Conservation (phyloP, 2,797 vertebrate genomes). For the Aldrovandia affinis region DNA sequence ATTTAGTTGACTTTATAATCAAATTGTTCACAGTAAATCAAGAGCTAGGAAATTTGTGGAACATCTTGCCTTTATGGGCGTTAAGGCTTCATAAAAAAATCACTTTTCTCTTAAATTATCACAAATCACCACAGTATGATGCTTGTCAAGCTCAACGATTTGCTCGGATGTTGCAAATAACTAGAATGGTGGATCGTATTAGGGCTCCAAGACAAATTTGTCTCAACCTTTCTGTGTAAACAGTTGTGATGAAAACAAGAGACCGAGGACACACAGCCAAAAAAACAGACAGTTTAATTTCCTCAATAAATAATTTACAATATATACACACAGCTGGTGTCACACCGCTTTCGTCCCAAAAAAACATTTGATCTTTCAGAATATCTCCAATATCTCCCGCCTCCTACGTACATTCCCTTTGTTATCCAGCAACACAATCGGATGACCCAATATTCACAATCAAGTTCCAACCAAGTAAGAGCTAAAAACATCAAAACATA, state of each 20-base stretch:
- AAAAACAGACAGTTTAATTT: conserved; percentile 32
- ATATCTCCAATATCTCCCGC: background rate
- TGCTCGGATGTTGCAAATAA: too few species aligned
- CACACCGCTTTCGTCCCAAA: conserved; percentile 53
- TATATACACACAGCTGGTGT: conserved; percentile 72
- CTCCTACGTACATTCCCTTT: conserved; percentile 35
- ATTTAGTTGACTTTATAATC: background rate
- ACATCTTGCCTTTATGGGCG: background rate
- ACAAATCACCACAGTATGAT: background rate
- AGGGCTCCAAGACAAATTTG: background rate
- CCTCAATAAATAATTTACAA: conserved; percentile 86
- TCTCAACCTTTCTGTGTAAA: background rate
- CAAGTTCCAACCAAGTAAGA: conserved; percentile 34
- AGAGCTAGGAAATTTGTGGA: background rate
- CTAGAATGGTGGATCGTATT: too few species aligned
- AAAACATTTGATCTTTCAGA: conserved; percentile 10
- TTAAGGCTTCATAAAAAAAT: too few species aligned
- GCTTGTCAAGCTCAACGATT: too few species aligned
- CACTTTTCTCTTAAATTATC: too few species aligned
- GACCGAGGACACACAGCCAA: conserved; percentile 1
- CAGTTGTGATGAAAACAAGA: background rate
- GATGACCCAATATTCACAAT: conserved; percentile 20
- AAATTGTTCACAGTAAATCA: background rate
- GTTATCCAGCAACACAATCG: conserved; percentile 19
- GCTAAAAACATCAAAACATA: conserved; percentile 37